Conservation (phyloP, 2,113 vertebrate species). For the Bujurquina vittata region DNA sequence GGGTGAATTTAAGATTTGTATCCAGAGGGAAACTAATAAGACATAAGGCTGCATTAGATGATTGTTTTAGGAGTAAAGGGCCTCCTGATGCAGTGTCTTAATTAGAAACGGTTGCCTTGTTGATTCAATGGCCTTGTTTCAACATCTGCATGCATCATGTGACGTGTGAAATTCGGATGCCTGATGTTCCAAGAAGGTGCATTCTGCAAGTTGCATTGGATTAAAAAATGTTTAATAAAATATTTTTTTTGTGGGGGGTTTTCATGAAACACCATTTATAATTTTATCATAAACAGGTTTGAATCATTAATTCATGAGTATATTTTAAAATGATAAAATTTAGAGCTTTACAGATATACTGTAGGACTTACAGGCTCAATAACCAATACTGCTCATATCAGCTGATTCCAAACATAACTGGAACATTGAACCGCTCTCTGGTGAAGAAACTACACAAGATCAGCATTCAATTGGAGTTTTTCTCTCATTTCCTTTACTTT, state of each 20-base stretch:
- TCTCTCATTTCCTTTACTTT: not conserved
- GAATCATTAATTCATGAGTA: not conserved
- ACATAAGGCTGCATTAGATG: not conserved
- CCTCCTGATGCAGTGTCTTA: slow-evolving; percentile 21
- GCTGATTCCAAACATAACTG: not conserved
- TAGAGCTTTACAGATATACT: not conserved
- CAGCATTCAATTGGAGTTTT: not conserved
- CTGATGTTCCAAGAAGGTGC: not conserved
- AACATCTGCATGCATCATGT: not conserved
- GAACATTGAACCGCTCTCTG: not conserved
- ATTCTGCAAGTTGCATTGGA: slow-evolving; percentile 13
- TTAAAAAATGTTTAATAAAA: slow-evolving; percentile 44
- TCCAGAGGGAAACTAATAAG: not conserved
- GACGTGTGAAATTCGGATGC: slow-evolving; percentile 6
- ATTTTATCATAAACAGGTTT: not conserved
- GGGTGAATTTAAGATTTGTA: not conserved
- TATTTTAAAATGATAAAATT: not conserved
- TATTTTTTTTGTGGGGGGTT: too few relatives aligned
- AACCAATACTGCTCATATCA: too few relatives aligned
- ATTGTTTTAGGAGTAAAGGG: not conserved
- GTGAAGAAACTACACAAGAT: not conserved
- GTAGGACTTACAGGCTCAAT: too few relatives aligned
- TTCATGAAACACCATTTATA: not conserved
- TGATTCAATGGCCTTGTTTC: slow-evolving; percentile 23
- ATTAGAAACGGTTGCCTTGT: not conserved